Evolutionary conservation across 2,797 vertebrate genomes (phyloP).

Genomic region (Caiman crocodilus): DNA sequence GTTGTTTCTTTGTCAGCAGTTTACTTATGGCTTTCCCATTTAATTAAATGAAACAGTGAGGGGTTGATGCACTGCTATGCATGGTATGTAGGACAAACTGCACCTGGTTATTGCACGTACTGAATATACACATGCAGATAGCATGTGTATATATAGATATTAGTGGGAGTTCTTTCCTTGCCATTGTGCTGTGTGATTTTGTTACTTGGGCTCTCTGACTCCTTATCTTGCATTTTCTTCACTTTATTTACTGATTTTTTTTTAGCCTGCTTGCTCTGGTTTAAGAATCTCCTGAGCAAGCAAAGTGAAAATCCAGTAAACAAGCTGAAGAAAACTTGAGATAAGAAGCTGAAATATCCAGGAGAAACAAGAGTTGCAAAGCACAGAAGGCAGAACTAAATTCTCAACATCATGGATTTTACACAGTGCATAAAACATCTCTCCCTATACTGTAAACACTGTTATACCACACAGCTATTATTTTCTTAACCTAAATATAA

Average conservation of each 20-base stretch:
- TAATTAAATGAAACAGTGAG: constrained; percentile 64
- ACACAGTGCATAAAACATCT: constrained; percentile 7
- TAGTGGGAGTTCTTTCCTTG: constrained; percentile 41
- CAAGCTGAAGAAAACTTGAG: constrained; percentile 58
- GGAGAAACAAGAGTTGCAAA: constrained; percentile 48
- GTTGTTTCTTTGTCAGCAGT: constrained; percentile 60
- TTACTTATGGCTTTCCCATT: constrained; percentile 56
- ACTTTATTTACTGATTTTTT: constrained; percentile 56
- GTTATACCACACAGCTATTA: background rate
- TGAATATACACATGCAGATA: background rate
- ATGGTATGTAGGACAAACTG: constrained; percentile 56
- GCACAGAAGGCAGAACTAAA: constrained; percentile 47
- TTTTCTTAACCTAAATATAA: background rate
- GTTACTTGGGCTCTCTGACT: constrained; percentile 32
- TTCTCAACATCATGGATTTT: constrained; percentile 32
- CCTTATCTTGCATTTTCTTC: constrained; percentile 65
- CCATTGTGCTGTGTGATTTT: constrained; percentile 26
- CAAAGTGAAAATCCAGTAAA: constrained; percentile 68
- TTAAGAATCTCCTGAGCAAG: constrained; percentile 74
- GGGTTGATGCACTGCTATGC: constrained; percentile 17
- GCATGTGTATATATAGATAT: background rate
- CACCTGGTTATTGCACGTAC: constrained; percentile 15
- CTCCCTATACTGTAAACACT: background rate
- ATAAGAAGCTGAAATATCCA: constrained; percentile 62
- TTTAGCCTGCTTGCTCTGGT: constrained; percentile 50